Evolutionary conservation across 2,888 invertebrate species (phyloP), one percentile per base, ranked within the genome.

Genomic region (Andrena flavipes): DNA sequence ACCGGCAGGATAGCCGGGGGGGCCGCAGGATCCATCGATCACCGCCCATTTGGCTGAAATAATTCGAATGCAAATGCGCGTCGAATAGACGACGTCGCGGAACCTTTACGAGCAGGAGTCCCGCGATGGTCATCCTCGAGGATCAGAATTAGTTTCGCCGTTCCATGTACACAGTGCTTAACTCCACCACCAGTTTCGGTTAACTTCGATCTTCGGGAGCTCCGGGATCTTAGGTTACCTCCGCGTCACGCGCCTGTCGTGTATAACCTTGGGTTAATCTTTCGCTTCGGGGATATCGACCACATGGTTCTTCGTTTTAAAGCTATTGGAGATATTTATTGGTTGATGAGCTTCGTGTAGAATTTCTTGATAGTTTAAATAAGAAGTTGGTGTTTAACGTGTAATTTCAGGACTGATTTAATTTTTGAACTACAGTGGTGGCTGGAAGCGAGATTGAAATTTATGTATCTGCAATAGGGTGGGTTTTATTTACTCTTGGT

Each of bases 21-120:
- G 76, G 60, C 35, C 63, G 54, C 54, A 64, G 78, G 85, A 87
- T 90, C 87, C 89, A 91, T 90, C 90, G 90, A 91, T 91, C 90
- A 91, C 88, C 84, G 81, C 59, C 86, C 81, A 80, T 88, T 87
- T 82, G 64, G 80, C 69, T 82, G 78, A 87, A 87, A 87, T 85
- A 87, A 87, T 87, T 87, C 87, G 76, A 78, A 88, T 87, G 87
- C 82, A 87, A 87, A 87, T 87, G 59, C 75, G 69, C 69, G 69
- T 33, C 54, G 85, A 78, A 80, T 76, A 71, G 77, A 80, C 81
- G 82, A 80, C 78, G 78, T 70, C 79, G 75, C 65, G 64, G 75
- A 62, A 81, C 75, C 70, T 83, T 87, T 84, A 87, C 85, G 84
- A 80, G 72, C 54, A 16, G 30, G 26, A 65, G 85, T 87, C 85